These are phyloP conservation scores for Patiria pectinifera DNA, from an alignment of 53 echinoderm and acorn worm species.

Conservation along the genomic window DNA sequence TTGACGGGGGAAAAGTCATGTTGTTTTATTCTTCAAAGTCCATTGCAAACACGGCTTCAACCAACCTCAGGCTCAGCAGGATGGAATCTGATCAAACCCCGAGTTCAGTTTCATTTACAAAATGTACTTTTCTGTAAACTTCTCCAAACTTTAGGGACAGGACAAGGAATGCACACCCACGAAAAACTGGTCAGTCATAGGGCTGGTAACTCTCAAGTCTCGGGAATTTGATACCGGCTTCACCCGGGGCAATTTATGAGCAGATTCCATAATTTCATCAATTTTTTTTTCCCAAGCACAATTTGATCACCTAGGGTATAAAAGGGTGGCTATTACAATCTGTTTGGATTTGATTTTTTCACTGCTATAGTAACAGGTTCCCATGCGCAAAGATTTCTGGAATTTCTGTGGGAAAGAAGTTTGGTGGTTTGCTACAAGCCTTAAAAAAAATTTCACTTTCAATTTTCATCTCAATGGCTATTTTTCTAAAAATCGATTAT, in stretches of 20 bases:
- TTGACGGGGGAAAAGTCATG: not conserved
- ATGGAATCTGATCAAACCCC: not conserved
- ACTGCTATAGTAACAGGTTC: constrained; percentile 33
- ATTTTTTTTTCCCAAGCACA: constrained; percentile 24
- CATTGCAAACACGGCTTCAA: not conserved
- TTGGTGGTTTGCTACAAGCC: constrained; percentile 5
- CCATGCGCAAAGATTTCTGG: constrained; percentile 18
- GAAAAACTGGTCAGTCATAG: too few relatives aligned
- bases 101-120: too few relatives aligned
- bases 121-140: not conserved
- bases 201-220: constrained; percentile 33
- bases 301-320: not conserved
- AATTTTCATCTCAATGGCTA: not conserved
- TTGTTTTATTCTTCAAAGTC: not conserved
- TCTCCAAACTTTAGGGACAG: not conserved
- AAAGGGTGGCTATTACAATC: not conserved
- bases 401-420: constrained; percentile 19
- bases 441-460: not conserved
- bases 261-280: constrained; percentile 44
- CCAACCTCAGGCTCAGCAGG: not conserved
- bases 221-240: constrained; percentile 22
- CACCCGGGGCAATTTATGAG: constrained; percentile 18
- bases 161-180: too few relatives aligned
- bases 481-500: not conserved
- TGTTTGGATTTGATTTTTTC: not conserved